These are phyloP conservation scores for Scyliorhinus canicula DNA, from an alignment of 2,797 vertebrate genomes.

Conservation along the genomic window DNA sequence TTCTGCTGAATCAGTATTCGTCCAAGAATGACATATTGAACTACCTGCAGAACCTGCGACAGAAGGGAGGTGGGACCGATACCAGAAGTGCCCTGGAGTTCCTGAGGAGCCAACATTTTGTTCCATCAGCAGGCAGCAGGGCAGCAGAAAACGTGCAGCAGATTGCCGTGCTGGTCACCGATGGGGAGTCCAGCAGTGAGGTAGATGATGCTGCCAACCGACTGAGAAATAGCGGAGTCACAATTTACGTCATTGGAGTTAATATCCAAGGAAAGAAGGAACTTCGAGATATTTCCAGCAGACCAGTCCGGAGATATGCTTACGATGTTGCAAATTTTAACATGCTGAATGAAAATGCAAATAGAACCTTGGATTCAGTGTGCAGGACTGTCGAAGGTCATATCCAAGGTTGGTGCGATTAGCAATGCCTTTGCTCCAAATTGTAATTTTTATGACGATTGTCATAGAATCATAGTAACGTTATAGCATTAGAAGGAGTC, in stretches of 20 bases:
- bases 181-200: constrained; percentile 61
- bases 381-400: constrained; percentile 57
- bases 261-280: constrained; percentile 51
- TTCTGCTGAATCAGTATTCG: constrained; percentile 60
- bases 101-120: constrained; percentile 58
- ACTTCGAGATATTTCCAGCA: constrained; percentile 61
- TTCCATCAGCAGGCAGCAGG: constrained; percentile 55
- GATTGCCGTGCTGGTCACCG: constrained; percentile 66
- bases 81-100: constrained; percentile 65
- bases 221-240: constrained; percentile 57
- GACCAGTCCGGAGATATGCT: constrained; percentile 59
- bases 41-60: constrained; percentile 53
- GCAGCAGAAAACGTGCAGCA: constrained; percentile 58
- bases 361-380: constrained; percentile 54
- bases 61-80: constrained; percentile 55
- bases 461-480: too few species aligned
- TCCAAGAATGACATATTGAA: constrained; percentile 57
- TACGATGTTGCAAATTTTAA: constrained; percentile 54
- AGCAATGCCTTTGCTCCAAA: background rate
- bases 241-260: constrained; percentile 64
- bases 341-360: constrained; percentile 51
- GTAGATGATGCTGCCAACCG: constrained; percentile 50
- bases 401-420: constrained; percentile 56
- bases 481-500: too few species aligned
- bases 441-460: background rate